Base-by-base conservation (phyloP, 1,140 invertebrate genomes). In the Pararge aegeria region DNA sequence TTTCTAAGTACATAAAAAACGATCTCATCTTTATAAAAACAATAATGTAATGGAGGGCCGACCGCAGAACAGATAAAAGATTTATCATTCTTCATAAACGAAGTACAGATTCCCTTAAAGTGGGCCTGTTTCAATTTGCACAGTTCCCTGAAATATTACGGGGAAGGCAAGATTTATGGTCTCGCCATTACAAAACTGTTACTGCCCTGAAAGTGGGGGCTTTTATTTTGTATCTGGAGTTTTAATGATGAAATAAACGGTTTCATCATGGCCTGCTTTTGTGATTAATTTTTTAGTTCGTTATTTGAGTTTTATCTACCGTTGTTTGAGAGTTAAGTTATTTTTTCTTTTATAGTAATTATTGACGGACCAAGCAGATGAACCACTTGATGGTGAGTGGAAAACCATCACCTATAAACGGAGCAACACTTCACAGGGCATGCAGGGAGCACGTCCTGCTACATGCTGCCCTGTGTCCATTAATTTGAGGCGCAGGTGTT, bases 121-220 rank as follows among this genome's bases (percentile, higher is more conserved):
- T 16, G 42, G 38, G 15, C 42, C 16, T 20, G 42, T 46, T 46
- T 46, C 42, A 46, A 46, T 46, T 46, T 46, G 42, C 42, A 46
- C 1, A 12, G 3, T 46, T 20, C 42, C 18, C 15, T 46, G 42
- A 46, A 46, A 46, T 46, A 46, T 46, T 20, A 46, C 18, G 42
- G 42, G 42, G 42, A 42, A 46, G 42, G 19, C 16, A 20, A 46
- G 42, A 46, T 46, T 46, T 46, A 46, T 20, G 42, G 19, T 7
- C 42, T 20, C 12, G 42, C 42, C 13, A 20, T 46, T 46, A 46
- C 15, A 6, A 20, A 46, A 46, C 42, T 46, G 18, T 46, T 46
- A 46, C 42, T 6, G 42, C 19, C 3, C 19, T 46, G 6, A 20
- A 46, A 20, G 10, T 46, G 18, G 19, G 7, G 38, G 2, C 34